phyloP scores from a whole-genome alignment of 2,888 invertebrate species.

The Lasioglossum pauxillum region DNA sequence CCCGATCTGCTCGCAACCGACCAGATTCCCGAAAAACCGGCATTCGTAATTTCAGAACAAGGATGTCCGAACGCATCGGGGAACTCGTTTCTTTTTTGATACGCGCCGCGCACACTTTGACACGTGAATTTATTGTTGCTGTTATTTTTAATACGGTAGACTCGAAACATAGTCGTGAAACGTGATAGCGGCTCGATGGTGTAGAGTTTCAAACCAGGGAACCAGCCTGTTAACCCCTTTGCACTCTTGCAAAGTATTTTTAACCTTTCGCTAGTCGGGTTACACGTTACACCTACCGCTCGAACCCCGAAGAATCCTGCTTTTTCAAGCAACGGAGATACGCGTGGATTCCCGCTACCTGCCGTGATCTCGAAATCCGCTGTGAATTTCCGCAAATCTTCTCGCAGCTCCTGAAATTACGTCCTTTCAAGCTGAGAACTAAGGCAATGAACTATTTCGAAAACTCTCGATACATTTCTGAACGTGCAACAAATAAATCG shows the following conservation, averaged over 20 bases:
- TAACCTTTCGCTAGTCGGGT: slow-evolving; percentile 41
- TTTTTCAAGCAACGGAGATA: not conserved
- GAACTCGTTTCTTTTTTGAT: not conserved
- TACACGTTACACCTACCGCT: slow-evolving; percentile 6
- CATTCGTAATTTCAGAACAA: not conserved
- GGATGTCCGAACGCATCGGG: not conserved
- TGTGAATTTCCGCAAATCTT: not conserved
- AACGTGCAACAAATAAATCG: too few relatives aligned
- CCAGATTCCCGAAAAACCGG: not conserved
- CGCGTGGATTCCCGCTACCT: not conserved
- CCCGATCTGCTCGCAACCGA: slow-evolving; percentile 17
- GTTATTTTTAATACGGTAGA: slow-evolving; percentile 50
- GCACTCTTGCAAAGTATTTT: slow-evolving; percentile 41
- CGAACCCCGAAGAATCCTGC: not conserved
- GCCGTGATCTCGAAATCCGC: not conserved
- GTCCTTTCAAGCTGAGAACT: too few relatives aligned
- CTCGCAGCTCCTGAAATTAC: too few relatives aligned
- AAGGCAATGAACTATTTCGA: too few relatives aligned
- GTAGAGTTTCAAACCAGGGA: slow-evolving; percentile 48
- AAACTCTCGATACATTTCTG: too few relatives aligned
- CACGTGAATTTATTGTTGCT: slow-evolving; percentile 48
- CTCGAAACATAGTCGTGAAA: slow-evolving; percentile 50
- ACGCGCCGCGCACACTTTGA: not conserved
- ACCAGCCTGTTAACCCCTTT: slow-evolving; percentile 44
- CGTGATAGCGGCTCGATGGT: slow-evolving; percentile 39